These are phyloP conservation scores for Brachionus angularis DNA, from an alignment of 1,140 invertebrate genomes.

Conservation along the genomic window DNA sequence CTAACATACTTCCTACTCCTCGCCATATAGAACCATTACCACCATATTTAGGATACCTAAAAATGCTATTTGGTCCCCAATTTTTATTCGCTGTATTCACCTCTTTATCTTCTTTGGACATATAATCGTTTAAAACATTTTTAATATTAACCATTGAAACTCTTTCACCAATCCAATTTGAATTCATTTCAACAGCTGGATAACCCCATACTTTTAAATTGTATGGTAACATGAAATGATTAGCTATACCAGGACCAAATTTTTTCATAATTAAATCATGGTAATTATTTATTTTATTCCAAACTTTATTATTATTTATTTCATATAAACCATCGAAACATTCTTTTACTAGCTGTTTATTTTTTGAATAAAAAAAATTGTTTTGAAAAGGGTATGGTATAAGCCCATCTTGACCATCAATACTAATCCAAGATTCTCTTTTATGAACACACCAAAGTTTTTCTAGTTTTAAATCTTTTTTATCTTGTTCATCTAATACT, in stretches of 20 bases:
- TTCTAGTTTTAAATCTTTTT: constrained; percentile 14
- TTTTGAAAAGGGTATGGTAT: constrained; percentile 29
- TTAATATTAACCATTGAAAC: constrained; percentile 9
- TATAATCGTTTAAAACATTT: constrained; percentile 9
- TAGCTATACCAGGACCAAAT: constrained; percentile 11
- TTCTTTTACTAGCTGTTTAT: not conserved
- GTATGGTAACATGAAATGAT: constrained; percentile 18
- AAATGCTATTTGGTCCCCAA: constrained; percentile 51
- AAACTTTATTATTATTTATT: not conserved
- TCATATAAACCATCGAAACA: constrained; percentile 26
- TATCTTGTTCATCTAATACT: not conserved
- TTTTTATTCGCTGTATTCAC: constrained; percentile 50
- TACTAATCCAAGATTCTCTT: not conserved
- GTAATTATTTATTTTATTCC: not conserved
- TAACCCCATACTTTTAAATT: constrained; percentile 24
- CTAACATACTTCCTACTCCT: constrained; percentile 49
- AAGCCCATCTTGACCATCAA: not conserved
- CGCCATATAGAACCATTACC: constrained; percentile 53
- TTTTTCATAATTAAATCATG: constrained; percentile 8
- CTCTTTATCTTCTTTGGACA: constrained; percentile 47
- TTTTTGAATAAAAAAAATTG: constrained; percentile 12
- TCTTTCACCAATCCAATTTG: constrained; percentile 13
- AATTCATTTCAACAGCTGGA: constrained; percentile 14
- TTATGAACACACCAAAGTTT: constrained; percentile 16
- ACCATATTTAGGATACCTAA: constrained; percentile 52